Evolutionary conservation across 2,113 vertebrate genomes (phyloP).

Genomic region (Leucosticte australis): DNA sequence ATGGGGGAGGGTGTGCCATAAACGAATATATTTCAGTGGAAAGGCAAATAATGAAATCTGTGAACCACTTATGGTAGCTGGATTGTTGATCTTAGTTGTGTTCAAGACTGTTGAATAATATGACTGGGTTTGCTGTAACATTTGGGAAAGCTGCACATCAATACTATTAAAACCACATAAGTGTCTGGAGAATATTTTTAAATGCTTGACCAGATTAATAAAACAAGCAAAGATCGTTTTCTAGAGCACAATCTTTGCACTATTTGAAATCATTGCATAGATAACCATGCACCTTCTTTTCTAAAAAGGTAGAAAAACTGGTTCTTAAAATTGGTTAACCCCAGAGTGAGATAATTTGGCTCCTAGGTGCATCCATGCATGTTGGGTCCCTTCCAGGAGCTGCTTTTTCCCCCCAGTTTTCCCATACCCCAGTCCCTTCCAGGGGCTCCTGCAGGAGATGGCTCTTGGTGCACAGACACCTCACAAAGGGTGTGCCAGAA

Average conservation of each 20-base stretch:
- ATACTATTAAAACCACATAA: background rate
- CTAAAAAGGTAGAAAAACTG: background rate
- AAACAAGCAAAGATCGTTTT: background rate
- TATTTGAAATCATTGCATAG: background rate
- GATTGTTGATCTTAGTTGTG: background rate
- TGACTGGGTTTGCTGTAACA: background rate
- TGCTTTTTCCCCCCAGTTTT: background rate
- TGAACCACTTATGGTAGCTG: background rate
- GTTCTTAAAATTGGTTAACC: background rate
- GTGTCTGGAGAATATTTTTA: background rate
- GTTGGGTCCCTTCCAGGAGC: background rate
- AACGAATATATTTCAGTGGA: background rate
- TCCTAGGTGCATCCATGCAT: background rate
- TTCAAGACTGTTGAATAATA: background rate
- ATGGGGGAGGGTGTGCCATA: background rate
- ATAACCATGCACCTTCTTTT: background rate
- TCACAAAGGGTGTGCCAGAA: background rate
- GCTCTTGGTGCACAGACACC: rapidly evolving
- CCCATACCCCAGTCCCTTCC: rapidly evolving
- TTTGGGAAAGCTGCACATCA: background rate
- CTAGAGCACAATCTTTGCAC: background rate
- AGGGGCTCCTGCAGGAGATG: too few relatives aligned
- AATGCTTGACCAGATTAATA: background rate
- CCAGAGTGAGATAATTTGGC: background rate
- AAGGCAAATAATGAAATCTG: background rate